These are phyloP conservation scores for Ligdia adustata DNA, from an alignment of 2,888 invertebrate species.

Conservation along the genomic window DNA sequence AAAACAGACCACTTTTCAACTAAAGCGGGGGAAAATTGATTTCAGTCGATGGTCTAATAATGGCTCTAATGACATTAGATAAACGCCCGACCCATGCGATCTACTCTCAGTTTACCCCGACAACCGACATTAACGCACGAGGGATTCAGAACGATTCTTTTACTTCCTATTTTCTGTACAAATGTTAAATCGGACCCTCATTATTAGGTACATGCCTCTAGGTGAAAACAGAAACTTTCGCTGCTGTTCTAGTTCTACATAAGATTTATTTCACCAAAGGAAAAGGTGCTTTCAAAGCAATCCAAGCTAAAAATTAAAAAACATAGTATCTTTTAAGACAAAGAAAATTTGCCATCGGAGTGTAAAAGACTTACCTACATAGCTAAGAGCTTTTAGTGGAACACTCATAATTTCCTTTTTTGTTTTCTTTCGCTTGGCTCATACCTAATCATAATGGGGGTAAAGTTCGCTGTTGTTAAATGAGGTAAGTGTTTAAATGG, in stretches of 20 bases:
- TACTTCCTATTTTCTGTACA: no score
- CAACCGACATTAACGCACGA: constrained; percentile 53
- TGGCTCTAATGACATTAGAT: constrained; percentile 34
- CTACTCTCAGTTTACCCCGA: constrained; percentile 34
- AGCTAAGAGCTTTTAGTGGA: constrained; percentile 18
- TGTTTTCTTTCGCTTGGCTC: constrained; percentile 15
- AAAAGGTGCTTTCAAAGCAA: constrained; percentile 25
- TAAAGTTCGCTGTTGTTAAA: neutral
- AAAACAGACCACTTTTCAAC: constrained; percentile 47
- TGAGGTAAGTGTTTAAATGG: no score
- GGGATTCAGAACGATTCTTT: constrained; percentile 51
- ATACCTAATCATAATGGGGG: constrained; percentile 10
- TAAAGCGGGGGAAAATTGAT: constrained; percentile 45
- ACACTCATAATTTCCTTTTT: constrained; percentile 23
- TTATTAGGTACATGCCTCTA: constrained; percentile 44
- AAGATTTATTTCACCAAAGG: constrained; percentile 38
- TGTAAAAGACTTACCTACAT: constrained; percentile 27
- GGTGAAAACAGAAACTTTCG: constrained; percentile 31
- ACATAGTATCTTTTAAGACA: constrained; percentile 29
- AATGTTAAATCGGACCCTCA: constrained; percentile 61
- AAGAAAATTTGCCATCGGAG: constrained; percentile 24
- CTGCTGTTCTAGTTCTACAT: constrained; percentile 24
- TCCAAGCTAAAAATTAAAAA: constrained; percentile 34
- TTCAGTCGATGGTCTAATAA: constrained; percentile 39
- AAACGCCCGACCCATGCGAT: constrained; percentile 31